Conservation (phyloP, 1,140 invertebrate genomes). For the Polypedilum vanderplanki region DNA sequence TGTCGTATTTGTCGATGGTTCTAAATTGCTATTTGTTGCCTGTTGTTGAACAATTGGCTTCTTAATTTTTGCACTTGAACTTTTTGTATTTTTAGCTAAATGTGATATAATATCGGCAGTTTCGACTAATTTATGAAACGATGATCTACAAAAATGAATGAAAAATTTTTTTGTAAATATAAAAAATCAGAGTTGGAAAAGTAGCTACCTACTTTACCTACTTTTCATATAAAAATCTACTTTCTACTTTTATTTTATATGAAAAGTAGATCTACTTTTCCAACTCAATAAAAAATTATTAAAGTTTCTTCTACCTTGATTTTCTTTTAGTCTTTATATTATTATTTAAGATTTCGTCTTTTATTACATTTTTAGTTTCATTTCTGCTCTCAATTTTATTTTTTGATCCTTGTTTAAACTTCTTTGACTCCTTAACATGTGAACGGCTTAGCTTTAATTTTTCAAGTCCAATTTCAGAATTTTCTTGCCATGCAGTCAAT, state of each 20-base stretch:
- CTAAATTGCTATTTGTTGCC: not conserved
- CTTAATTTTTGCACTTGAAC: conserved; percentile 23
- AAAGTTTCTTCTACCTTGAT: conserved; percentile 35
- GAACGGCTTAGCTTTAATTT: not conserved
- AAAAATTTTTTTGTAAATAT: too few relatives aligned
- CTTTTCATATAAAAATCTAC: too few relatives aligned
- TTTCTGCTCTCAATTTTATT: not conserved
- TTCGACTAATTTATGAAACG: not conserved
- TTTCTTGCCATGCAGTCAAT: conserved; percentile 39
- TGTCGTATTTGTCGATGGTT: not conserved
- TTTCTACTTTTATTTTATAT: too few relatives aligned
- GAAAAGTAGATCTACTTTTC: too few relatives aligned
- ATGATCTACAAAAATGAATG: conserved; percentile 30
- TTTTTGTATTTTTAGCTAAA: conserved; percentile 26
- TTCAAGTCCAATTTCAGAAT: conserved; percentile 30
- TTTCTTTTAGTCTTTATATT: conserved; percentile 36
- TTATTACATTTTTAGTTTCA: not conserved
- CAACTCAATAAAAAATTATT: not conserved
- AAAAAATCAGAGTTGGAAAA: too few relatives aligned
- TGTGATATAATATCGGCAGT: conserved; percentile 22
- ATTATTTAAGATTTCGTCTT: not conserved
- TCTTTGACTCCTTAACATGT: not conserved
- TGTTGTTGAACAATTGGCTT: not conserved
- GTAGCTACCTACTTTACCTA: too few relatives aligned
- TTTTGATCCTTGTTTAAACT: not conserved